These are phyloP conservation scores for Meda fulgida DNA, from an alignment of 2,797 vertebrate species.

Conservation along the genomic window DNA sequence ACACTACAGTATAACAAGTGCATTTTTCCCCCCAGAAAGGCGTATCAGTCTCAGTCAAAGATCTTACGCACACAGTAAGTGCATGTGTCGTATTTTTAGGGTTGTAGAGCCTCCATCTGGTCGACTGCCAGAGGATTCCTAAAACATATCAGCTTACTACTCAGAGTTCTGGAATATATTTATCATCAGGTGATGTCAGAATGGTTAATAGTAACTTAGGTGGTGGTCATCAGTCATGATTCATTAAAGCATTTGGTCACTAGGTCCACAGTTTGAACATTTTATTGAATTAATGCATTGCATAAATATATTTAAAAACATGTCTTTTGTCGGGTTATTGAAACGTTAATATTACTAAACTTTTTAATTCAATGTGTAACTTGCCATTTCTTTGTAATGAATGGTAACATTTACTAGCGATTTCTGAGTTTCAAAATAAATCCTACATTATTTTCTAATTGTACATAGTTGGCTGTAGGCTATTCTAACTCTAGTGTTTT, in stretches of 20 bases:
- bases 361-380: background rate
- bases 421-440: background rate
- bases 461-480: background rate
- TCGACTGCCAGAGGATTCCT: background rate
- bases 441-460: background rate
- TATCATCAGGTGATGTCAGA: constrained; percentile 32
- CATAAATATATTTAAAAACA: background rate
- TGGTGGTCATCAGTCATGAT: background rate
- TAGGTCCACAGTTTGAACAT: background rate
- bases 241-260: background rate
- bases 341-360: background rate
- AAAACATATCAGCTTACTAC: background rate
- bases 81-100: background rate
- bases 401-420: background rate
- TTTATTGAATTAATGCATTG: background rate
- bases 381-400: background rate
- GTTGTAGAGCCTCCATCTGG: constrained; percentile 21
- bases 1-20: too few species aligned
- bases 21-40: too few species aligned
- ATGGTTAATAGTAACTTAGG: background rate
- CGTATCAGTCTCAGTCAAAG: background rate
- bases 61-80: background rate
- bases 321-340: background rate
- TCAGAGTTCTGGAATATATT: constrained; percentile 4
- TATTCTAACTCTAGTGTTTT: background rate